These are phyloP conservation scores for Sarcophaga rosellei DNA, from an alignment of 2,888 invertebrate genomes.

Conservation along the genomic window DNA sequence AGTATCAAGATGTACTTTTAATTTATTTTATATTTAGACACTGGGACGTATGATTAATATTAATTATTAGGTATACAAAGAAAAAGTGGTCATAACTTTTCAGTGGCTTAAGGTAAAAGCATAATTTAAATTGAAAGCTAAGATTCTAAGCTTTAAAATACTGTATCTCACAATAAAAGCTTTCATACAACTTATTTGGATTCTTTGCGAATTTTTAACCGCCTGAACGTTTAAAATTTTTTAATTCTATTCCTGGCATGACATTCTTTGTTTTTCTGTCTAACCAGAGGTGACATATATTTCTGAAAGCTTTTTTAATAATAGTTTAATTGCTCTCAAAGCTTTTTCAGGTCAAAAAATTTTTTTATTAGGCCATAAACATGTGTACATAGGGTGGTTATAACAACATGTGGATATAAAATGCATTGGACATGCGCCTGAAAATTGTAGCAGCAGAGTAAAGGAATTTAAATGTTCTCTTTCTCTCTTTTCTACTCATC, in stretches of 20 bases:
- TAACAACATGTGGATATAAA: neutral
- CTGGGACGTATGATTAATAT: too few species aligned
- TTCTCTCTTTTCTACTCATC: neutral
- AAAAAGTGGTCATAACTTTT: too few species aligned
- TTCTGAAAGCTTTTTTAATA: neutral
- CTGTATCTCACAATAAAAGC: too few species aligned
- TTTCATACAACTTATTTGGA: too few species aligned
- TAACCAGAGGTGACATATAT: neutral
- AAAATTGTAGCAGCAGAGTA: neutral
- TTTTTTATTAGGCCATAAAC: neutral
- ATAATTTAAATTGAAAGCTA: too few species aligned
- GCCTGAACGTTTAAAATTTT: too few species aligned
- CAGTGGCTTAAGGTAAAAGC: too few species aligned
- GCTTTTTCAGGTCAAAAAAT: neutral
- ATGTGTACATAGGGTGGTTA: neutral
- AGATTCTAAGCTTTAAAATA: too few species aligned
- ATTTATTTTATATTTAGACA: too few species aligned
- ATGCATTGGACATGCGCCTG: neutral
- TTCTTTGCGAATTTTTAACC: too few species aligned
- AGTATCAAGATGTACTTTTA: too few species aligned
- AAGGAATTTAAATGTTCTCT: neutral
- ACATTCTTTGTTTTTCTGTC: neutral
- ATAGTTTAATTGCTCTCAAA: neutral
- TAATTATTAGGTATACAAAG: too few species aligned
- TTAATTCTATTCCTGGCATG: neutral